Base-by-base conservation (phyloP, 2,888 invertebrate genomes). In the Thera obeliscata region DNA sequence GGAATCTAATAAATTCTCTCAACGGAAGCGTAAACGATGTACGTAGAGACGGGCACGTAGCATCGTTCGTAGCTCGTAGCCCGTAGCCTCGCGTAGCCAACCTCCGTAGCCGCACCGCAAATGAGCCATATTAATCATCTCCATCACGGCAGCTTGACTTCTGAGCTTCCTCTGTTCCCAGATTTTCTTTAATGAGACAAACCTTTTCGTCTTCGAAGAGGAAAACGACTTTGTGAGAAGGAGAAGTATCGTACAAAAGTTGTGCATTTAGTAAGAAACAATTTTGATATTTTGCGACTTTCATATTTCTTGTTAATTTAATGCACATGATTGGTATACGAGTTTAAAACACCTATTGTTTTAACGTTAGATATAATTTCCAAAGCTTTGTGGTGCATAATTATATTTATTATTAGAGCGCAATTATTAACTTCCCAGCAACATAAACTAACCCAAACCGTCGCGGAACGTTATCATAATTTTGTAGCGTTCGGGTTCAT, bases 101-200 rank as follows among this genome's bases (percentile, higher is more conserved):
- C 52, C 52, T 52, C 52, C 73, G 63, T 67, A 63, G 56, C 81
- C 86, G 87, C 83, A 84, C 90, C 91, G 85, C 90, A 93, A 93
- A 93, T 93, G 93, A 93, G 91, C 87, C 84, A 85, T 90, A 93
- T 93, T 92, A 93, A 93, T 93, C 93, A 93, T 92, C 85, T 82
- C 81, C 90, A 89, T 91, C 89, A 91, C 84, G 86, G 86, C 87
- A 87, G 83, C 87, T 84, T 86, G 91, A 91, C 90, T 90, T 88
- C 85, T 87, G 85, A 85, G 87, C 89, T 88, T 90, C 87, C 87
- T 86, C 84, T 84, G 84, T 82, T 82, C 71, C 81, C 86, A 87
- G 90, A 90, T 91, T 89, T 82, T 81, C 82, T 82, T 83, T 87
- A 87, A 87, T 85, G 87, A 84, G 82, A 78, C 81, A 64, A 67